Percentiles rank a stretch among this genome's conserved stretches.
Conservation (phyloP, 2,113 vertebrate genomes). For the Pitta sordida region DNA sequence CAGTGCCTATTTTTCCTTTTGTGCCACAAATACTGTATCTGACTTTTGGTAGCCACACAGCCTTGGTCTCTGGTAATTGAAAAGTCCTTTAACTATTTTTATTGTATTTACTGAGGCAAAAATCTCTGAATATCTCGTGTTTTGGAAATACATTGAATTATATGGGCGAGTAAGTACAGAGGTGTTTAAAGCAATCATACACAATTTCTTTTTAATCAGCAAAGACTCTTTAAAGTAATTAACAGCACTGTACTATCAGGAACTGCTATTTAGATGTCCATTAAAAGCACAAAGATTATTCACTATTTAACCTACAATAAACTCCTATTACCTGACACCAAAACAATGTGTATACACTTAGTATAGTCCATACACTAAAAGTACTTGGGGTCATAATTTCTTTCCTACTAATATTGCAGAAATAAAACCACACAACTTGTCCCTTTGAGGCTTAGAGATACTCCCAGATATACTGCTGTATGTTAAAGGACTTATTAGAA, state of each 20-base stretch:
- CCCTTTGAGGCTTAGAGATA: constrained; percentile 17
- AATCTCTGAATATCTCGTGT: constrained; percentile 25
- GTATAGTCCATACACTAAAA: background rate
- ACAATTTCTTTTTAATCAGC: constrained; percentile 16
- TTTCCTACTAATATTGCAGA: background rate
- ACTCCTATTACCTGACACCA: background rate
- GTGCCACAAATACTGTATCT: constrained; percentile 21
- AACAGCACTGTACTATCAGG: background rate
- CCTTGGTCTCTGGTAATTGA: constrained; percentile 67
- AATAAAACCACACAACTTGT: background rate
- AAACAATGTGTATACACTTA: background rate
- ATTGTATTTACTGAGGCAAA: constrained; percentile 65
- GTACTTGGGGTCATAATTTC: background rate
- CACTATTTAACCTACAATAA: background rate
- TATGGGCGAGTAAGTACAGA: background rate
- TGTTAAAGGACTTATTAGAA: constrained; percentile 51
- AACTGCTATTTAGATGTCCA: background rate
- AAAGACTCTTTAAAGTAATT: background rate
- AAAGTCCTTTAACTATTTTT: constrained; percentile 66
- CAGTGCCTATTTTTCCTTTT: constrained; percentile 27
- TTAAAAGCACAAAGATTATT: background rate
- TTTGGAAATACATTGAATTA: constrained; percentile 41
- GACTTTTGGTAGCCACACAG: constrained; percentile 28
- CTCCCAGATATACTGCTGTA: constrained; percentile 3
- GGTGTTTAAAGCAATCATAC: constrained; percentile 5